phyloP scores from a whole-genome alignment of 2,797 vertebrate species.

The Falco berigora region DNA sequence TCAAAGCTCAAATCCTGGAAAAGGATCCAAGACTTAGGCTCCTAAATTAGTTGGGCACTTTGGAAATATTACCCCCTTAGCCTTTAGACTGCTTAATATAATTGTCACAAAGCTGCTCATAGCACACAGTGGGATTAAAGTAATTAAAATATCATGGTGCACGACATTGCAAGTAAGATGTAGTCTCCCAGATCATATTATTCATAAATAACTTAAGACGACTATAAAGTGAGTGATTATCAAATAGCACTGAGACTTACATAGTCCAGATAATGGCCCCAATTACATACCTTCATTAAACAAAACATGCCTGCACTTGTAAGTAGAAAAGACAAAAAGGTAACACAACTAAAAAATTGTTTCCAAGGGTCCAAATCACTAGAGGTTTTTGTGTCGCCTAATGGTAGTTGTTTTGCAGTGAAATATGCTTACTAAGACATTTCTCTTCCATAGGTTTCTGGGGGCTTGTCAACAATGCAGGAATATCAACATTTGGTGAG shows the following conservation, averaged over 20 bases:
- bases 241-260: background rate
- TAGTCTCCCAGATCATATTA: background rate
- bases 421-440: background rate
- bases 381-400: background rate
- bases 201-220: background rate
- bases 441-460: slow-evolving; percentile 72
- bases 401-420: background rate
- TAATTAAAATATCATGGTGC: slow-evolving; percentile 17
- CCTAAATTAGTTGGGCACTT: background rate
- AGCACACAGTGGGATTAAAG: background rate
- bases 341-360: background rate
- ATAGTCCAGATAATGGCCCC: background rate
- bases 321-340: background rate
- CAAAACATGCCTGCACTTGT: background rate
- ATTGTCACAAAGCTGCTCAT: slow-evolving; percentile 32
- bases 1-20: background rate
- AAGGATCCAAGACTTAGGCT: background rate
- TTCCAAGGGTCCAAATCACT: background rate
- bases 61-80: background rate
- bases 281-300: background rate
- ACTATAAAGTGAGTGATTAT: background rate
- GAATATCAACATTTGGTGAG: slow-evolving; percentile 77
- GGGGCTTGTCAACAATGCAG: slow-evolving; percentile 82
- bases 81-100: background rate
- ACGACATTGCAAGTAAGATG: background rate